phyloP scores from a whole-genome alignment of 2,797 vertebrate genomes.

The Acrocephalus scirpaceus region DNA sequence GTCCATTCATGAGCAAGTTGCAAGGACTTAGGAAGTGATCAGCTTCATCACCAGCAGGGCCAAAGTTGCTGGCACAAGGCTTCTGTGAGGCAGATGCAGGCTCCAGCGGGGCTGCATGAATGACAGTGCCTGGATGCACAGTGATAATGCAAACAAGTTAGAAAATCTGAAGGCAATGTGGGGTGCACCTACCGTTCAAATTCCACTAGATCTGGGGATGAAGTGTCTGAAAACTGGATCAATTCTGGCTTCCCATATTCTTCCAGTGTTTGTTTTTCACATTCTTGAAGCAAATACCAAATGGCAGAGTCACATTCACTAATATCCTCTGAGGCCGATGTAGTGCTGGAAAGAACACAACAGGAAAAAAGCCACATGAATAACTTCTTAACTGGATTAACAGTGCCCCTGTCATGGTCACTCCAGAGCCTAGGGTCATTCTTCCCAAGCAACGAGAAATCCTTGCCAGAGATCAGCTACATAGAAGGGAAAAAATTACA shows the following conservation, averaged over 20 bases:
- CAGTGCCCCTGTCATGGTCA: background rate
- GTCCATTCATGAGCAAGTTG: background rate
- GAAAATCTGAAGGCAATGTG: background rate
- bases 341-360: slow-evolving; percentile 44
- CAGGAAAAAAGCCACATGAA: background rate
- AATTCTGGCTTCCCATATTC: slow-evolving; percentile 41
- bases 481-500: background rate
- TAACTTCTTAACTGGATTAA: background rate
- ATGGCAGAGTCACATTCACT: background rate
- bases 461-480: background rate
- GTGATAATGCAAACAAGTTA: background rate
- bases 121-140: background rate
- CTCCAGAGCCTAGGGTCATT: background rate
- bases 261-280: slow-evolving; percentile 44
- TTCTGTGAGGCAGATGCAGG: background rate
- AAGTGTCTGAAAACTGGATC: slow-evolving; percentile 17
- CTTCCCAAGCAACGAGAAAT: background rate
- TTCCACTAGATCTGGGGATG: slow-evolving; percentile 75
- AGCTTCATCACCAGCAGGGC: background rate
- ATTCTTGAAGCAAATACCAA: slow-evolving; percentile 37
- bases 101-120: background rate
- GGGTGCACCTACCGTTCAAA: slow-evolving; percentile 79
- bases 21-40: background rate
- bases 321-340: background rate
- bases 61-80: background rate